phyloP scores from a whole-genome alignment of 2,113 vertebrate species.

The Dicrurus megarhynchus region DNA sequence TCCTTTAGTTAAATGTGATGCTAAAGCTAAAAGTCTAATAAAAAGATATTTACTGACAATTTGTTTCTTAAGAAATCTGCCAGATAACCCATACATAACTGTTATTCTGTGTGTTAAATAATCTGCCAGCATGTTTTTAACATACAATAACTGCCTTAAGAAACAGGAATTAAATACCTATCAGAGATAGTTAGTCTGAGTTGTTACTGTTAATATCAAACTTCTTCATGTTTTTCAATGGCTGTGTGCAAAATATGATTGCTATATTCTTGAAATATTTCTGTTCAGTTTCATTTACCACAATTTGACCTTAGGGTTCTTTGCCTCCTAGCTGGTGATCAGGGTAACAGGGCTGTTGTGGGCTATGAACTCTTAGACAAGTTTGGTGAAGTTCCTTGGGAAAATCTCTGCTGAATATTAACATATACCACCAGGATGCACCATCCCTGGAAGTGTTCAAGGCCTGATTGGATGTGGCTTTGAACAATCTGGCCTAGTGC shows the following conservation, averaged over 20 bases:
- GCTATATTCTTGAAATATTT: not conserved
- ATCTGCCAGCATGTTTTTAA: slow-evolving; percentile 7
- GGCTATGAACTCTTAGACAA: not conserved
- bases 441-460: not conserved
- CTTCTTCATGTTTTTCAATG: not conserved
- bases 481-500: not conserved
- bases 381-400: not conserved
- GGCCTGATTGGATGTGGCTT: not conserved
- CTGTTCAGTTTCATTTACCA: not conserved
- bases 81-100: not conserved
- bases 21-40: not conserved
- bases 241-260: not conserved
- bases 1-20: not conserved
- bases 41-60: not conserved
- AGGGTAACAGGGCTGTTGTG: not conserved
- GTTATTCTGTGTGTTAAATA: not conserved
- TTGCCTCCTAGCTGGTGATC: not conserved
- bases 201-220: not conserved
- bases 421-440: not conserved
- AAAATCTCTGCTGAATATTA: not conserved
- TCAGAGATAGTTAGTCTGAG: not conserved
- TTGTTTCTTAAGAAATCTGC: not conserved
- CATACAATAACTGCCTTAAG: not conserved
- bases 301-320: not conserved
- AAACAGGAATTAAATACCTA: not conserved